Base-by-base conservation (phyloP, 2,888 invertebrate species). In the Seladonia tumulorum region DNA sequence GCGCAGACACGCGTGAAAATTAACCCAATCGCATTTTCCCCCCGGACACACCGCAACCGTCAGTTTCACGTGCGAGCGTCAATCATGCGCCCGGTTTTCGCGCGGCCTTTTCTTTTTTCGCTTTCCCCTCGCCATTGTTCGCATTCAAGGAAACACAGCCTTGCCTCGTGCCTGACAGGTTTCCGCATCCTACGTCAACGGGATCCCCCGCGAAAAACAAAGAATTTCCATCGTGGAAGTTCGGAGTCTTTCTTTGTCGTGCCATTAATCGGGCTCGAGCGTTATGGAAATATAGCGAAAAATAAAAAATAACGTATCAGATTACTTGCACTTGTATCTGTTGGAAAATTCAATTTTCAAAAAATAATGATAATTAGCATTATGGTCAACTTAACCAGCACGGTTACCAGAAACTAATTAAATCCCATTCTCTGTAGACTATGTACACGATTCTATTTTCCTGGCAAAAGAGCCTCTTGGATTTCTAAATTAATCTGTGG, bases 41-140 rank as follows among this genome's bases (percentile, higher is more conserved):
- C 42, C 22, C 71, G 71, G 49, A 29, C 71, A 18, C 42, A 53
- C 42, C 35, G 72, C 49, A 72, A 66, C 39, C 8, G 60, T 49
- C 81, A 79, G 39, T 70, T 70, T 63, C 63, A 66, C 80, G 71
- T 42, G 49, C 63, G 42, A 35, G 16, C 49, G 80, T 81, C 80
- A 80, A 71, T 81, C 72, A 66, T 66, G 14, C 25, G 4, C 7
- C 3, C 2, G 49, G 49, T 29, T 45, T 60, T 47, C 60, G 10
- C 60, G 18, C 71, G 39, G 47, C 4, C 18, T 47, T 79, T 70
- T 45, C 77, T 68, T 22, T 35, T 66, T 66, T 1, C 10, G 18
- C 4, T 22, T 66, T 66, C 18, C 22, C 22, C 39, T 22, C 8
- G 29, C 29, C n/a, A n/a, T 79, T 49, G 79, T 63, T 71, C 42